Conservation (phyloP, 2,797 vertebrate species). For the Sciurus carolinensis region DNA sequence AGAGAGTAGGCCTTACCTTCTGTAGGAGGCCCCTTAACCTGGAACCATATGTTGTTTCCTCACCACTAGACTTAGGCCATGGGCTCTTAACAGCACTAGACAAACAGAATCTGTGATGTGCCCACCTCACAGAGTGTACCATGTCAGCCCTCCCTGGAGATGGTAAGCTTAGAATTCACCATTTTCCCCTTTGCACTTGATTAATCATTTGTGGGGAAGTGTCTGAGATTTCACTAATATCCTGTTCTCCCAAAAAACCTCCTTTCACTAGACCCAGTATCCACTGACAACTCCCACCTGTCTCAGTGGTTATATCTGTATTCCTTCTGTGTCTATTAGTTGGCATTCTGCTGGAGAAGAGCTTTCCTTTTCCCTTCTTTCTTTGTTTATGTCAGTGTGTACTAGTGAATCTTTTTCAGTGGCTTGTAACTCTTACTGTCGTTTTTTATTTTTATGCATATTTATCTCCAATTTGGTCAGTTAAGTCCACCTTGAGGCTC, state of each 20-base stretch:
- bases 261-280: neutral
- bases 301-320: neutral
- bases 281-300: neutral
- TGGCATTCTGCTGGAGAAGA: constrained; percentile 3
- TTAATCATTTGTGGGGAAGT: neutral
- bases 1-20: neutral
- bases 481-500: neutral
- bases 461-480: neutral
- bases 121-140: neutral
- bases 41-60: neutral
- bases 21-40: neutral
- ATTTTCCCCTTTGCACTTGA: neutral
- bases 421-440: constrained; percentile 17
- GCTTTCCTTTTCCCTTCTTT: constrained; percentile 3
- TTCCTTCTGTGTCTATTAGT: neutral
- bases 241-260: neutral
- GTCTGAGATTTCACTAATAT: neutral
- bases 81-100: neutral
- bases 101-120: neutral
- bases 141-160: neutral
- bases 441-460: constrained; percentile 18
- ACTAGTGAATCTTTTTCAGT: constrained; percentile 32
- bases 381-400: constrained; percentile 23
- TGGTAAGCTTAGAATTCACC: neutral
- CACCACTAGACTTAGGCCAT: neutral